Evolutionary conservation across 2,888 invertebrate genomes (phyloP).

Genomic region (Hyposoter didymator): DNA sequence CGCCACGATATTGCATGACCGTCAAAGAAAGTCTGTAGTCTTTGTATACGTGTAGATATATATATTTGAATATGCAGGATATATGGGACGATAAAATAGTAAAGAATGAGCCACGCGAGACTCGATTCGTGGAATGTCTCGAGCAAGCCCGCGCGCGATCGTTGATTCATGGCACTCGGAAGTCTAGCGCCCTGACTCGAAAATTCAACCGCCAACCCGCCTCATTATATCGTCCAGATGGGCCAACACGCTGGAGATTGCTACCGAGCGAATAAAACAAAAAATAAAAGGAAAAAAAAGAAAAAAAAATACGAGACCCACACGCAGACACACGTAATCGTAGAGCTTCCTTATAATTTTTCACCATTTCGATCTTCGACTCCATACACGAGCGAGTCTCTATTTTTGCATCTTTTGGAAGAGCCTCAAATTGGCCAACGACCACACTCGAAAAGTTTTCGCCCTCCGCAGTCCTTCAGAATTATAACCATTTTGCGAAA

Average conservation of each 20-base stretch:
- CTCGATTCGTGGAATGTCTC: conserved; percentile 65
- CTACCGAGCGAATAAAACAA: neutral
- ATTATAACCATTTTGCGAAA: neutral
- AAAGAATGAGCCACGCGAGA: conserved; percentile 64
- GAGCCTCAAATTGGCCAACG: neutral
- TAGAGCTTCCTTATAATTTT: conserved; percentile 9
- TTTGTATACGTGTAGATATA: conserved; percentile 25
- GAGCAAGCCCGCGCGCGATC: conserved; percentile 51
- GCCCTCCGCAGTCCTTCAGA: neutral
- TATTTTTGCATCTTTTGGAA: conserved; percentile 17
- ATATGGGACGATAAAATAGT: conserved; percentile 55
- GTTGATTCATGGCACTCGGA: conserved; percentile 64
- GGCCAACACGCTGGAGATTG: conserved; percentile 20
- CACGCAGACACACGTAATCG: conserved; percentile 14
- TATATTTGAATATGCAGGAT: conserved; percentile 18
- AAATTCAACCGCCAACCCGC: conserved; percentile 23
- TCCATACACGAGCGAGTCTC: conserved; percentile 10
- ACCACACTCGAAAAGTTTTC: neutral
- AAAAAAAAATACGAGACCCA: conserved; percentile 7
- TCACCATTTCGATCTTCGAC: conserved; percentile 9
- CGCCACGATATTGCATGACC: conserved; percentile 62
- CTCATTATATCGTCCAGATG: conserved; percentile 51
- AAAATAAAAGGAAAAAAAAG: conserved; percentile 30
- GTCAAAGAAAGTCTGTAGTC: conserved; percentile 37
- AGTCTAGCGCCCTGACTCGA: conserved; percentile 43